Conservation (phyloP, 2,797 vertebrate genomes). For the Prunella strophiata region DNA sequence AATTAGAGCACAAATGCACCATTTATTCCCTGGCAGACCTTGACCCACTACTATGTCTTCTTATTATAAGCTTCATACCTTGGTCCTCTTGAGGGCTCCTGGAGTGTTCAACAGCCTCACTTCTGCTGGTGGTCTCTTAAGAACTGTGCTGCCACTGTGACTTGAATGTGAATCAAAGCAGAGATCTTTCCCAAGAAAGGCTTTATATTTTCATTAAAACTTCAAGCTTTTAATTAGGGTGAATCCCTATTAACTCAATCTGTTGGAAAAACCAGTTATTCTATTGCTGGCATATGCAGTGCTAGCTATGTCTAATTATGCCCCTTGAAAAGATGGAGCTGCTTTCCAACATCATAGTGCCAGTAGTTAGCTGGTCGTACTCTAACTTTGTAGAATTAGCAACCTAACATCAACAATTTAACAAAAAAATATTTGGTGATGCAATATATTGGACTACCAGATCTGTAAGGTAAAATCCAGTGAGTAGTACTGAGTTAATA, state of each 20-base stretch:
- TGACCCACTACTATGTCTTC: background rate
- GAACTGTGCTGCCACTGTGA: background rate
- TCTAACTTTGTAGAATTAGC: background rate
- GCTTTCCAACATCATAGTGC: background rate
- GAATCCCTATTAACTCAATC: slow-evolving; percentile 2
- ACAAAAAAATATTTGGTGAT: background rate
- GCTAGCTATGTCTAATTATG: background rate
- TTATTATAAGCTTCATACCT: background rate
- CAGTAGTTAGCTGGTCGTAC: background rate
- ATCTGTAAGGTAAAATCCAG: background rate
- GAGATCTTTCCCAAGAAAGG: background rate
- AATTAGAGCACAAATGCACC: slow-evolving; percentile 26
- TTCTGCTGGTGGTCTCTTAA: slow-evolving; percentile 16
- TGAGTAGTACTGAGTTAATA: background rate
- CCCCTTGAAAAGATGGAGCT: background rate
- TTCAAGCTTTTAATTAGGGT: slow-evolving; percentile 18
- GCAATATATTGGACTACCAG: background rate
- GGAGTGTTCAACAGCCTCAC: background rate
- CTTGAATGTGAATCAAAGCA: slow-evolving; percentile 32
- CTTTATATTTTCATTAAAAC: slow-evolving; percentile 10
- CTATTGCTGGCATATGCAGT: background rate
- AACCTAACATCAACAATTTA: background rate
- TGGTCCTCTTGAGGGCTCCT: slow-evolving; percentile 1
- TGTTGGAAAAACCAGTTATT: background rate
- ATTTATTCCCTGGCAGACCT: background rate